phyloP scores from a whole-genome alignment of 2,113 vertebrate species.

The Hypanus sabinus region DNA sequence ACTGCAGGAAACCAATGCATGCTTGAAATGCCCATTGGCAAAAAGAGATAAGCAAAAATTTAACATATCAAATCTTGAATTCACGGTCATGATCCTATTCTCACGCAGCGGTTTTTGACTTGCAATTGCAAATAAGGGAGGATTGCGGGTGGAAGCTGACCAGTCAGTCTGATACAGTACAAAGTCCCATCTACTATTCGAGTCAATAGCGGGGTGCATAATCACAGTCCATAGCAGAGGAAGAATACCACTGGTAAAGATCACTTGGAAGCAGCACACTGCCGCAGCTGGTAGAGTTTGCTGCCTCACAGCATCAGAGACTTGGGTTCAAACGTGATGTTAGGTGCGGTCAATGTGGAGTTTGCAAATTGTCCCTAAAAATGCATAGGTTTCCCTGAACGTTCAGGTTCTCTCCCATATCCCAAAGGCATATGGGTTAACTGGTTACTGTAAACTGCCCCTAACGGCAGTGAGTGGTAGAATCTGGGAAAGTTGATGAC shows the following conservation, averaged over 20 bases:
- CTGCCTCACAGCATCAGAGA: too few species aligned
- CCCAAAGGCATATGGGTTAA: too few species aligned
- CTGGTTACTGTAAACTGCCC: too few species aligned
- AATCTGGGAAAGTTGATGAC: too few species aligned
- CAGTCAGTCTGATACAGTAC: not conserved
- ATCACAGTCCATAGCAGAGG: not conserved
- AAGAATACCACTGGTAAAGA: not conserved
- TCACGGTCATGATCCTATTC: not conserved
- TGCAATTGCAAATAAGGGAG: not conserved
- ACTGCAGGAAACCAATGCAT: not conserved
- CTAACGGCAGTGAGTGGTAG: too few species aligned
- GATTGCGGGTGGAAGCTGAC: not conserved
- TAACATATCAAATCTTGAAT: not conserved
- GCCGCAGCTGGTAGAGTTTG: too few species aligned
- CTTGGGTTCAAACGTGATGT: too few species aligned
- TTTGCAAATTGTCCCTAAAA: too few species aligned
- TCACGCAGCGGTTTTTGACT: not conserved
- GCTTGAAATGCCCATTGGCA: not conserved
- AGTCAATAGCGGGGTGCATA: not conserved
- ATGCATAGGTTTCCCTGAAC: too few species aligned
- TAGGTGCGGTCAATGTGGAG: too few species aligned
- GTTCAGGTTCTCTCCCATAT: too few species aligned
- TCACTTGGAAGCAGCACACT: too few species aligned
- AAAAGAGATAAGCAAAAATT: not conserved
- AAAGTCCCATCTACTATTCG: not conserved